These are phyloP conservation scores for Macroramphosus scolopax DNA, from an alignment of 2,797 vertebrate genomes.

Conservation along the genomic window DNA sequence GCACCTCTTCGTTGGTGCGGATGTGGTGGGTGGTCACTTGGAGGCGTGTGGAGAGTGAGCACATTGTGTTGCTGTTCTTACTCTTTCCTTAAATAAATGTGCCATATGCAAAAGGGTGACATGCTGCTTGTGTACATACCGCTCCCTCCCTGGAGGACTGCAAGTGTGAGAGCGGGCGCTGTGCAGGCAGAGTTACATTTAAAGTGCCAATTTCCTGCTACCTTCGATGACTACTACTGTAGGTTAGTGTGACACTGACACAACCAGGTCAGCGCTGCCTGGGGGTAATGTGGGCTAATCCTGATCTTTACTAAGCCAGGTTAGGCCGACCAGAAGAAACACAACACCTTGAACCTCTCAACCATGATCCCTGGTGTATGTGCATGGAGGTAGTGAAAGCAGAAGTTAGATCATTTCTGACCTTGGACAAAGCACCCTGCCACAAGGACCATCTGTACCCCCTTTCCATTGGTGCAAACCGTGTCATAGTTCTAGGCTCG, in stretches of 20 bases:
- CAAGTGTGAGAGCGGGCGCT: slow-evolving; percentile 14
- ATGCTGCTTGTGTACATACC: slow-evolving; percentile 37
- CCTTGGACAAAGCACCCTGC: too few species aligned
- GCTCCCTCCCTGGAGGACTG: slow-evolving; percentile 10
- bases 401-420: background rate
- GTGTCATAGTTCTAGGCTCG: too few species aligned
- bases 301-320: slow-evolving; percentile 12
- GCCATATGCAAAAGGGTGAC: slow-evolving; percentile 64
- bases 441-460: too few species aligned
- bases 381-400: too few species aligned
- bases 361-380: background rate
- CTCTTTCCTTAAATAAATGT: slow-evolving; percentile 74
- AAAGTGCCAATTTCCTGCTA: slow-evolving; percentile 30
- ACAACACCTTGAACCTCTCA: background rate
- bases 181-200: slow-evolving; percentile 11
- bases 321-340: slow-evolving; percentile 1
- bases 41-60: slow-evolving; percentile 57
- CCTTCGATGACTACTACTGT: slow-evolving; percentile 20
- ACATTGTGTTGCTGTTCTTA: slow-evolving; percentile 73
- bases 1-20: slow-evolving; percentile 43
- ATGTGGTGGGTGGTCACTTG: slow-evolving; percentile 71
- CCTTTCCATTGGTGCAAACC: too few species aligned
- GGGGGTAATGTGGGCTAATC: slow-evolving; percentile 44
- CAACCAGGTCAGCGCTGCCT: slow-evolving; percentile 34
- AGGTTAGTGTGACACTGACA: slow-evolving; percentile 66